Conservation (phyloP, 2,797 vertebrate species). For the Mus spretus region DNA sequence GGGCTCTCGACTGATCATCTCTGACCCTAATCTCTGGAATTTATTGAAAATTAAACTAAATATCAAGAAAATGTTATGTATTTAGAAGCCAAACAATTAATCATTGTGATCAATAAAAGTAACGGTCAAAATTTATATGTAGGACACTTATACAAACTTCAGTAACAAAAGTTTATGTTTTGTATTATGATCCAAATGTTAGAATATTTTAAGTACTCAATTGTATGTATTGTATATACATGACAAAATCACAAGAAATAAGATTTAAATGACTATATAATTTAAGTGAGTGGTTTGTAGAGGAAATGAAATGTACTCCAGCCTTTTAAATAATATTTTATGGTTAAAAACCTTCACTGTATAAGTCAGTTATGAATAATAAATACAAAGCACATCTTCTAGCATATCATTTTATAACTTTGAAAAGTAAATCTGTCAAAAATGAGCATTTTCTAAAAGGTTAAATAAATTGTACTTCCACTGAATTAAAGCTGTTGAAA, state of each 20-base stretch:
- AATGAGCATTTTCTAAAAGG: conserved; percentile 87
- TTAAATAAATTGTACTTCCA: conserved; percentile 89
- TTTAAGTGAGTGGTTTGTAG: background rate
- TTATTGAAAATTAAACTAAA: background rate
- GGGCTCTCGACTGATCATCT: background rate
- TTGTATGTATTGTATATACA: background rate
- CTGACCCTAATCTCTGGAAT: background rate
- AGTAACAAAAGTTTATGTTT: background rate
- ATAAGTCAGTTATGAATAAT: conserved; percentile 59
- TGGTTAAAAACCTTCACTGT: background rate
- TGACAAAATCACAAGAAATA: background rate
- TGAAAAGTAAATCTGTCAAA: conserved; percentile 85
- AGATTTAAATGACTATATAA: background rate
- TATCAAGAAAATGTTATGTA: background rate
- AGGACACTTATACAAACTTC: background rate
- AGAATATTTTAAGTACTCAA: background rate
- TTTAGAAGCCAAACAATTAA: background rate
- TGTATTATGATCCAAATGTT: background rate
- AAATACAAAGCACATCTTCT: conserved; percentile 77
- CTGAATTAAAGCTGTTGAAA: conserved; percentile 83
- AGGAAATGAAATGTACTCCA: background rate
- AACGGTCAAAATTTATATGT: background rate
- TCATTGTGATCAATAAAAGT: background rate
- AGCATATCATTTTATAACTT: conserved; percentile 71
- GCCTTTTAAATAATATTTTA: background rate